A percentile compares a stretch with the other conserved stretches of the same genome.
These are phyloP conservation scores for Tachysurus fulvidraco DNA, from an alignment of 2,113 vertebrate genomes.

Conservation along the genomic window DNA sequence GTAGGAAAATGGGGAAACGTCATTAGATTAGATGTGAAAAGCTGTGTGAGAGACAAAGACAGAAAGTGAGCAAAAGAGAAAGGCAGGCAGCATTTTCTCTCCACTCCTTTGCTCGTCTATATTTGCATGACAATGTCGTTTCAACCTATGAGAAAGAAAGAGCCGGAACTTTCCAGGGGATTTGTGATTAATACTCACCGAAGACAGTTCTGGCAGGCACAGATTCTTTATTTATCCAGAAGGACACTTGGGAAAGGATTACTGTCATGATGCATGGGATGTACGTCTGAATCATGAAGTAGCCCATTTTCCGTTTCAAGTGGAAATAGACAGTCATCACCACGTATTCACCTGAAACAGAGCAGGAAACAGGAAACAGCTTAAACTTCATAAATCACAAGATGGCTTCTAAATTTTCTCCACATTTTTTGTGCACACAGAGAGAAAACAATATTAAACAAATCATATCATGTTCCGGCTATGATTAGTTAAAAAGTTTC, in stretches of 20 bases:
- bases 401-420: background rate
- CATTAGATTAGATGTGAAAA: slow-evolving; percentile 11
- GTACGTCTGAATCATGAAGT: slow-evolving; percentile 99
- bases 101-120: background rate
- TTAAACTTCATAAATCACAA: background rate
- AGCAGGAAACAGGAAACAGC: slow-evolving; percentile 26
- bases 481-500: background rate
- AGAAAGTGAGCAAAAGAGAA: background rate
- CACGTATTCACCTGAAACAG: slow-evolving; percentile 90
- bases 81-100: background rate
- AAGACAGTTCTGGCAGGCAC: slow-evolving; percentile 97
- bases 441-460: background rate
- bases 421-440: no score
- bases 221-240: slow-evolving; percentile 99
- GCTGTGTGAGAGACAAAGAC: background rate
- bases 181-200: slow-evolving; percentile 78
- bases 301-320: slow-evolving; percentile 97
- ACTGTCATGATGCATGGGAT: slow-evolving; percentile 99
- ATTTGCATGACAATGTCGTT: slow-evolving; percentile 51
- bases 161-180: slow-evolving; percentile 40
- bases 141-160: slow-evolving; percentile 38
- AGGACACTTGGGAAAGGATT: slow-evolving; percentile 99
- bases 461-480: background rate
- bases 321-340: slow-evolving; percentile 99
- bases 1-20: slow-evolving; percentile 18